Percentiles rank a stretch among this genome's conserved stretches.
Conservation (phyloP, 2,888 invertebrate species). For the Spisula solida region DNA sequence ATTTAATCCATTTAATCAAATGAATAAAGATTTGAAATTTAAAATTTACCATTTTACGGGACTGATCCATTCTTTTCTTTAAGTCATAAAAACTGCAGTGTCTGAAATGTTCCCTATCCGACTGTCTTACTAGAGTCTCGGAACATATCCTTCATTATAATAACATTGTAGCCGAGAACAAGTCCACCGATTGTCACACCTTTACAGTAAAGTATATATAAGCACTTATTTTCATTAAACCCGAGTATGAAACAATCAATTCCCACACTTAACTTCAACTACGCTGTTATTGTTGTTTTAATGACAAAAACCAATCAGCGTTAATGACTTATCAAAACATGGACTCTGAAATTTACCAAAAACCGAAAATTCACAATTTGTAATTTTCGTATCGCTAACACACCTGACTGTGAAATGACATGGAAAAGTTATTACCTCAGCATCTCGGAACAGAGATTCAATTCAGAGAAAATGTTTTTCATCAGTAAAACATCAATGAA, state of each 20-base stretch:
- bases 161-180: no score
- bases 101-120: background rate
- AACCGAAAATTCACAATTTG: background rate
- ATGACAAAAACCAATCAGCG: background rate
- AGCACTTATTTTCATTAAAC: background rate
- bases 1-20: no score
- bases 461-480: slow-evolving; percentile 18
- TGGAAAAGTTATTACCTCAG: slow-evolving; percentile 23
- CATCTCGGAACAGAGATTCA: slow-evolving; percentile 28
- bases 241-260: background rate
- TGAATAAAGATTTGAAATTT: background rate
- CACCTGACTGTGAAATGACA: slow-evolving; percentile 33
- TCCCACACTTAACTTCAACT: background rate
- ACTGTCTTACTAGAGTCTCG: background rate
- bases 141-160: background rate
- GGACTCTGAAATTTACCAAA: background rate
- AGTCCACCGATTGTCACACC: background rate
- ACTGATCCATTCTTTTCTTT: slow-evolving; percentile 41
- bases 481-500: slow-evolving; percentile 2
- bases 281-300: background rate
- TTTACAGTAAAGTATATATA: background rate
- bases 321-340: slow-evolving; percentile 1
- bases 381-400: background rate
- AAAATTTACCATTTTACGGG: slow-evolving; percentile 52
- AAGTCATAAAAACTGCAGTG: background rate